Base-by-base conservation (phyloP, 2,113 vertebrate genomes). In the Chaenogobius annularis region DNA sequence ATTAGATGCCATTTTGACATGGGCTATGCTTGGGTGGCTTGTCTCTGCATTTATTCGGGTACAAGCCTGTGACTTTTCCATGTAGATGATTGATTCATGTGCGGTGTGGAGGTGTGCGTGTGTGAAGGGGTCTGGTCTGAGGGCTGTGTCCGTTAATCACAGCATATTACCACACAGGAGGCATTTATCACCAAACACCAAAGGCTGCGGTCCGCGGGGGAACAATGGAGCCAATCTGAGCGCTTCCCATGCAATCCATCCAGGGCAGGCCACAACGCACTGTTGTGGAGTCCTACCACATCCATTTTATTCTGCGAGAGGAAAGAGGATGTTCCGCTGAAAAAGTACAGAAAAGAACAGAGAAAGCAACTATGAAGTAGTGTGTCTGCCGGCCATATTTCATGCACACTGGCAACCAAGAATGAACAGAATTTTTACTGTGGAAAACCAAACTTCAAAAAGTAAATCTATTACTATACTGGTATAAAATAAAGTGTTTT, bases 131-230 rank as follows among this genome's bases (percentile, higher is more conserved):
- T 82, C 86, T 81, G 69, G 83, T 85, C 90, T 87, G 70, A 64
- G 85, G 87, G 88, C 87, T 80, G 76, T 88, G 87, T 92, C 89
- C 88, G 89, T 92, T 92, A 92, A 92, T 92, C 91, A 91, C 85
- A 81, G 83, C 77, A 84, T 83, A 90, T 91, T 91, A 92, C 86
- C 88, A 85, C 90, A 91, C 90, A 89, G 89, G 80, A 82, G 87
- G 85, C 88, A 93, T 92, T 92, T 88, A 90, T 93, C 91, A 93
- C 87, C 88, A 84, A 87, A 88, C 87, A 90, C 90, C 88, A 90
- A 91, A 92, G 89, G 88, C 88, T 86, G 83, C 71, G 72, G 88
- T 88, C 89, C 80, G 79, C 48, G 66, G 35, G n/a, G 87, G 87
- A 90, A 88, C 85, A 85, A 82, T 89, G 88, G 87, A 91, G 90